Evolutionary conservation across 2,113 vertebrate species (phyloP).

Genomic region (Otis tarda): DNA sequence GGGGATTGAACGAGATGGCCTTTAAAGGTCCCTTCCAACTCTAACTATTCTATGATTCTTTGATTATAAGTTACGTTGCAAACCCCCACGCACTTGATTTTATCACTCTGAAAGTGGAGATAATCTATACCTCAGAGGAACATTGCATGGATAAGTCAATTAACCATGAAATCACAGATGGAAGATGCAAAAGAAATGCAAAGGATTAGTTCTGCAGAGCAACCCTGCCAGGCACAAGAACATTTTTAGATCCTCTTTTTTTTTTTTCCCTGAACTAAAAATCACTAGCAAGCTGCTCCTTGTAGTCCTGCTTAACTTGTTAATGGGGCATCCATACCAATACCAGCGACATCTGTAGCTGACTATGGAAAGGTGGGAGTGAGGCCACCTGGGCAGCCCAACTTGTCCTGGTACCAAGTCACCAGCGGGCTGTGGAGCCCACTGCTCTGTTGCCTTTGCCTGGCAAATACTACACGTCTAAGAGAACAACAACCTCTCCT

Average conservation of each 20-base stretch:
- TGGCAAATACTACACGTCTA: not conserved
- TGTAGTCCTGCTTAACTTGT: not conserved
- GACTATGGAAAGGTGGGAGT: not conserved
- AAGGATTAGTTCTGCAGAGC: slow-evolving; percentile 32
- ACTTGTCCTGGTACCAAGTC: not conserved
- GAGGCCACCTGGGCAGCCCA: not conserved
- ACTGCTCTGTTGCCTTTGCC: not conserved
- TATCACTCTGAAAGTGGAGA: slow-evolving; percentile 8
- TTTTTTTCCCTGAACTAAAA: not conserved
- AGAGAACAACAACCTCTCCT: not conserved
- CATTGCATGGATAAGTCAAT: slow-evolving; percentile 41
- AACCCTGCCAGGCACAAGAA: slow-evolving; percentile 19
- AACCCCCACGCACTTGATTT: fast-evolving
- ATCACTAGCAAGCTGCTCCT: not conserved
- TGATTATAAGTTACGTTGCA: not conserved
- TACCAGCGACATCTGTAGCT: not conserved
- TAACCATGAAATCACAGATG: slow-evolving; percentile 58
- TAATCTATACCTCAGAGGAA: slow-evolving; percentile 50
- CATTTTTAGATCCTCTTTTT: not conserved
- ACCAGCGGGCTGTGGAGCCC: not conserved
- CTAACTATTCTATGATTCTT: no score
- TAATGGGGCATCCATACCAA: not conserved
- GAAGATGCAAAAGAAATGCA: slow-evolving; percentile 42
- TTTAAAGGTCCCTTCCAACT: no score
- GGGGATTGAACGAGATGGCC: no score